phyloP scores from a whole-genome alignment of 2,113 vertebrate species.

The Equus przewalskii region DNA sequence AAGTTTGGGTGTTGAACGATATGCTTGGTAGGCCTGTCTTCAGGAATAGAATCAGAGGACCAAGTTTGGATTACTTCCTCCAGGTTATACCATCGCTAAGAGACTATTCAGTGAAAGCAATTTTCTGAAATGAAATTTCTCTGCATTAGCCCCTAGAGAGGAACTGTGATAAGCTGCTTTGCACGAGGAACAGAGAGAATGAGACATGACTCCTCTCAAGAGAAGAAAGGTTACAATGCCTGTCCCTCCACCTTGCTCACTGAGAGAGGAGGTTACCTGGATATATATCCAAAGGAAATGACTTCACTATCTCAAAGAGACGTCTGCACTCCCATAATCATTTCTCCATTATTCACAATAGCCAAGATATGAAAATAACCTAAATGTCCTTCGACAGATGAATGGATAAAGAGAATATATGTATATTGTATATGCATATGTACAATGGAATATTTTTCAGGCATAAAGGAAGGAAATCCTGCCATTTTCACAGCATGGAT shows the following conservation, averaged over 20 bases:
- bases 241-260: background rate
- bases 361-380: background rate
- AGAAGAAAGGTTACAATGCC: background rate
- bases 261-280: background rate
- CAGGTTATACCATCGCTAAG: background rate
- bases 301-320: background rate
- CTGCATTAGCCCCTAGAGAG: background rate
- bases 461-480: background rate
- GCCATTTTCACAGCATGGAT: background rate
- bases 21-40: background rate
- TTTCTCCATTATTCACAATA: background rate
- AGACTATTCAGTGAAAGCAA: background rate
- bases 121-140: conserved; percentile 51
- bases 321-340: background rate
- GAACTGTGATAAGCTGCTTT: background rate
- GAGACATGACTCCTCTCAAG: background rate
- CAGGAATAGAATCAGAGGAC: background rate
- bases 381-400: background rate
- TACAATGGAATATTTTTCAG: background rate
- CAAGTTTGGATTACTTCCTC: conserved; percentile 14
- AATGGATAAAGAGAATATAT: background rate
- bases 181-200: background rate
- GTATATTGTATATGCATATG: background rate
- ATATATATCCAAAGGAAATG: background rate
- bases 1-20: background rate